Evolutionary conservation across 2,888 invertebrate genomes (phyloP), one percentile per base, ranked within the genome.

Genomic region (Rhagium mordax): DNA sequence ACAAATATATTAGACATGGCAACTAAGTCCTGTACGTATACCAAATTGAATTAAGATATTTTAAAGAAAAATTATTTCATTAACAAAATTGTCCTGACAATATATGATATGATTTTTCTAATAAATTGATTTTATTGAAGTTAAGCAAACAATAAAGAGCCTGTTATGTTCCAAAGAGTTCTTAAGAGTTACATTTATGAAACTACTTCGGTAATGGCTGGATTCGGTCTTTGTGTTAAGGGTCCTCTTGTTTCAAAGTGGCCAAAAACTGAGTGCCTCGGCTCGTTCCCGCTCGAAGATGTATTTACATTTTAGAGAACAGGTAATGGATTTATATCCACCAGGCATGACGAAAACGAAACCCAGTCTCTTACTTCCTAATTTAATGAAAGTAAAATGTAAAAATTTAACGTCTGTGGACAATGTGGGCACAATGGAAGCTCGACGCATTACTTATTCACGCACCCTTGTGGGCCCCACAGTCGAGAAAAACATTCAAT

Each of bases 381-480:
- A 59, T 59, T 59, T 59, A 47, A 61, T 61, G 47, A 61, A 61
- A 61, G 20, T 41, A 20, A 47, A 61, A 61, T 8, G 47, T 47
- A 61, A 61, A 61, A 61, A 61, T 59, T 27, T 59, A 47, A 33
- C 13, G 29, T 10, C 16, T 33, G 27, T 60, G 62, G 65, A 64
- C 65, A 53, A 29, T 47, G 62, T 61, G 68, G 71, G 27, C 29
- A 55, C 24, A 41, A 47, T 64, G 59, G 20, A 47, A 72, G 49
- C 57, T 24, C 8, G 13, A 7, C 65, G 13, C 60, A 72, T 72
- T 72, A 69, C 69, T 72, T 72, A 72, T 72, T 72, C 65, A 72
- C 65, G 29, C 41, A 60, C 51, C 69, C 64, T 59, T 62, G 65
- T 27, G 29, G 62, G 69, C 51, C 18, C 60, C 49, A 47, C 57